Base-by-base conservation (phyloP, 2,113 vertebrate species). In the Ibidorhyncha struthersii region DNA sequence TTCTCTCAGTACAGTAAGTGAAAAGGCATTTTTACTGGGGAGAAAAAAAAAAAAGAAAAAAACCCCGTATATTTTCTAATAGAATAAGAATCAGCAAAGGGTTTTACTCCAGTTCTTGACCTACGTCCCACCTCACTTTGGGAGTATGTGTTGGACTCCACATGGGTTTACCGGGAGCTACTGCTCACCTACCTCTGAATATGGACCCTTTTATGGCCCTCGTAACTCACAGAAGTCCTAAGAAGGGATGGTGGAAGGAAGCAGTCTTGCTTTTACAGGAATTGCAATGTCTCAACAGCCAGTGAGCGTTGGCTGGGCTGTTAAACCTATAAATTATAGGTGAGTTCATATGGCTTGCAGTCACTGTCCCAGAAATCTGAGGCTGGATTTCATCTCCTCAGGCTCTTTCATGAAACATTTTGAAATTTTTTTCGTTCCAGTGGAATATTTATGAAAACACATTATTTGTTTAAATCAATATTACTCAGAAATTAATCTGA, bases 181-280 rank as follows among this genome's bases (percentile, higher is more conserved):
- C 7, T 8, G 4, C 38, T 82, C 49, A 67, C 9, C 13, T 43
- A 2, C 6, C 20, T 45, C 45, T 69, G 62, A 69, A 25, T 86
- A 32, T 30, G 3, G 2, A 70, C 21, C 86, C 4, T 45, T 3
- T 66, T 74, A 84, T 34, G n/a, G 32, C 15, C 21, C 29, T 91
- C 0, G 0, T 56, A 71, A n/a, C 18, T 65, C 43, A 65, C 10
- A 10, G 41, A 65, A 69, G 11, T 15, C 6, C 4, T 25, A 62
- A 27, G 18, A 67, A 3, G 4, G 6, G 8, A 9, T 29, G 19
- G 1, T 14, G 62, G 20, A 71, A 91, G 38, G 22, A 49, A 79
- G 1, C 1, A 59, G 6, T 40, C 20, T 56, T 59, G 19, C 3
- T 93, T 85, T 77, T 52, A 21, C 25, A 21, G 0, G 0, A 32